Evolutionary conservation across 2,113 vertebrate genomes (phyloP).

Genomic region (Poecilia latipinna): DNA sequence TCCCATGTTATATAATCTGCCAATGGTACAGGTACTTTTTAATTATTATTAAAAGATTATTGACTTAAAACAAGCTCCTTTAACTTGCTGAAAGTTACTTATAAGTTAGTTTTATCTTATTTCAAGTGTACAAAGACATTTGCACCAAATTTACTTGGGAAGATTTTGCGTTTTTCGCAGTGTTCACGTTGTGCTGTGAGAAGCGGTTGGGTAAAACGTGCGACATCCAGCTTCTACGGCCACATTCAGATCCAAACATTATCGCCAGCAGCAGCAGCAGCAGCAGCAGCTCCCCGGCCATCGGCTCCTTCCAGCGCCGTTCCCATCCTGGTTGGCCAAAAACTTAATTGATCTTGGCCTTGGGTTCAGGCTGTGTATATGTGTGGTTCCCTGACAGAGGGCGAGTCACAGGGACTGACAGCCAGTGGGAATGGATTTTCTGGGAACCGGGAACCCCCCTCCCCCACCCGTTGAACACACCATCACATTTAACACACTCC

Average conservation of each 20-base stretch:
- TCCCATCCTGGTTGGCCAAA: constrained; percentile 64
- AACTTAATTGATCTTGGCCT: constrained; percentile 72
- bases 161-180: no score
- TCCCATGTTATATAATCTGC: no score
- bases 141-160: no score
- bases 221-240: background rate
- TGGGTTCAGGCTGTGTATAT: constrained; percentile 35
- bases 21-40: no score
- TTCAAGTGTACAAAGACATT: no score
- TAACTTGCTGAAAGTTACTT: no score
- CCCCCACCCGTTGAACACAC: constrained; percentile 44
- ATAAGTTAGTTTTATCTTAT: no score
- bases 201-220: background rate
- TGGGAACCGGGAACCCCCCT: constrained; percentile 82
- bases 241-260: constrained; percentile 30
- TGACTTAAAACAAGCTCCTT: no score
- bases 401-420: constrained; percentile 82
- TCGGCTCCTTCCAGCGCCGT: constrained; percentile 43
- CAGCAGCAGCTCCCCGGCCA: constrained; percentile 33
- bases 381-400: constrained; percentile 32
- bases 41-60: no score
- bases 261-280: constrained; percentile 33
- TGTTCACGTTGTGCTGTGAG: background rate
- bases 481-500: constrained; percentile 34
- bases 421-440: constrained; percentile 93